Evolutionary conservation across 2,888 invertebrate species (phyloP).

Genomic region (Coleophora flavipennella): DNA sequence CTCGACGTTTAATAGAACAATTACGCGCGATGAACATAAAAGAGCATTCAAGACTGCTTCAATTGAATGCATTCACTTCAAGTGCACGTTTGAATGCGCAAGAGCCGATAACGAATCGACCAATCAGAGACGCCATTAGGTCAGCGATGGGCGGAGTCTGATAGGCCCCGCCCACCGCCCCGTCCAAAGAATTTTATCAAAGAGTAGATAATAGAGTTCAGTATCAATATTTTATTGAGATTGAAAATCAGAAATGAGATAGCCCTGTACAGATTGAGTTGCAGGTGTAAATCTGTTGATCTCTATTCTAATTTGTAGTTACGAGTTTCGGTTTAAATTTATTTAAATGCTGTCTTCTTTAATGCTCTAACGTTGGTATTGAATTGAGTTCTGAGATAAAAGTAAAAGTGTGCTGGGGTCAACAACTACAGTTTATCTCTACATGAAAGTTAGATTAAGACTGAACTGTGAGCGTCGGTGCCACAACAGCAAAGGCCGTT

Average conservation of each 20-base stretch:
- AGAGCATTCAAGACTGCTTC: constrained; percentile 44
- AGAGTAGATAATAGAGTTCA: constrained; percentile 46
- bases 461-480: no score
- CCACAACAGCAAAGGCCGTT: no score
- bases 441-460: no score
- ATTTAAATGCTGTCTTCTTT: no score
- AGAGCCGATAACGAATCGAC: constrained; percentile 36
- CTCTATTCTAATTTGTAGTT: no score
- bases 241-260: constrained; percentile 30
- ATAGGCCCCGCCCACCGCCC: constrained; percentile 46
- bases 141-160: constrained; percentile 34
- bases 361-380: no score
- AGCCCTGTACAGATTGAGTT: constrained; percentile 21
- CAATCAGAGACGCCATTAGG: constrained; percentile 40
- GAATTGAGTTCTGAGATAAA: no score
- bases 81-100: constrained; percentile 34
- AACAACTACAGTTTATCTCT: no score
- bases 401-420: no score
- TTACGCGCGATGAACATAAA: constrained; percentile 43
- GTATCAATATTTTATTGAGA: constrained; percentile 38
- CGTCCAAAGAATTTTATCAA: constrained; percentile 44
- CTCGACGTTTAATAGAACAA: constrained; percentile 34
- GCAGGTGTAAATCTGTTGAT: constrained; percentile 11
- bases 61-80: constrained; percentile 42
- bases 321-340: no score